Evolutionary conservation across 2,113 vertebrate genomes (phyloP), one percentile per base, ranked within the genome.

Genomic region (Lepisosteus osseus): DNA sequence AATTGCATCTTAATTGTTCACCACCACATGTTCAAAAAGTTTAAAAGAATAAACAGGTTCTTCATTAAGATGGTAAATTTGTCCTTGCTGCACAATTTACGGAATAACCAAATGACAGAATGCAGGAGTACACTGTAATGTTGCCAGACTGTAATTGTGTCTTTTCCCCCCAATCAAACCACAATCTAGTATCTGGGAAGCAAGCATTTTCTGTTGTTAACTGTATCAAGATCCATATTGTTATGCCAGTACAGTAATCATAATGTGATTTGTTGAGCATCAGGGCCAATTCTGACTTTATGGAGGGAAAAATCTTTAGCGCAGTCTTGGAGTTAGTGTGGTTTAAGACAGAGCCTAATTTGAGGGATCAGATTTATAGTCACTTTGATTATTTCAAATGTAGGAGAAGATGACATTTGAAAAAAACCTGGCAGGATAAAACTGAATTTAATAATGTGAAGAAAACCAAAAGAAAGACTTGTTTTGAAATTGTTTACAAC

Each of bases 251-350:
- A 75, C 78, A 75, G 81, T 83, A 84, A 84, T 81, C 84, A 80
- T 82, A 79, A 83, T 85, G 84, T 82, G 81, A 88, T 88, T 90
- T 88, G 85, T 84, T 80, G 74, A 69, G 78, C 78, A 74, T 82
- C 63, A 29, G 77, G 75, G 80, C 80, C 82, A 81, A 82, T 87
- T 87, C 85, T 79, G 76, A 80, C 71, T 54, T 78, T 78, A 75
- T 43, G 72, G 79, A 71, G 67, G 74, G n/a, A n/a, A 80, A 76
- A 61, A 71, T 73, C 71, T 71, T 75, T 76, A 67, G 61, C 75
- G 78, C 82, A 82, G 79, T 83, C 77, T 42, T 72, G 45, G 40
- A 17, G 7, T 73, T 68, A 77, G 73, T 72, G 65, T 56, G 74
- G 67, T 77, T 79, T 3, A 56, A 73, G 75, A 75, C 76, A 82